Conservation (phyloP, 2,113 vertebrate species). For the Drymodes brunneopygia region DNA sequence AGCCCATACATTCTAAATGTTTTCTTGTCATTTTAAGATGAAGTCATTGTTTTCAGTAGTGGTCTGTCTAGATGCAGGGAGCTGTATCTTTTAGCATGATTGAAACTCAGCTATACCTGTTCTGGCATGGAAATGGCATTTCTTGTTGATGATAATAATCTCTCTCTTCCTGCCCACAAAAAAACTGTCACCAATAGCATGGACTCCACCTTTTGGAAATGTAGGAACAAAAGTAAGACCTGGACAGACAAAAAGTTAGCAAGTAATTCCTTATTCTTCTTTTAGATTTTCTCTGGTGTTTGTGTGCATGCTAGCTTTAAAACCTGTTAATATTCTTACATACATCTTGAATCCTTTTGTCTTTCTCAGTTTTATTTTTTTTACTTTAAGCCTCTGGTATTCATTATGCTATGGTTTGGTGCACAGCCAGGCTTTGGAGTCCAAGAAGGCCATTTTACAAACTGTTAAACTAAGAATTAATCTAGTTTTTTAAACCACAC, state of each 20-base stretch:
- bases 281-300: background rate
- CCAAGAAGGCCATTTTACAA: background rate
- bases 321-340: background rate
- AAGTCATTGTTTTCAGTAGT: background rate
- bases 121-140: background rate
- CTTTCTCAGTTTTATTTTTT: background rate
- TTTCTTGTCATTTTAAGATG: background rate
- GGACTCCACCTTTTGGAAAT: background rate
- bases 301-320: background rate
- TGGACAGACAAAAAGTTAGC: background rate
- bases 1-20: background rate
- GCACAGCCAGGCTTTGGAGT: background rate
- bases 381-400: background rate
- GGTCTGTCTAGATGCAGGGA: background rate
- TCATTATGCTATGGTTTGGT: background rate
- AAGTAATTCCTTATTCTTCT: background rate
- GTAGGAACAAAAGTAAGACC: background rate
- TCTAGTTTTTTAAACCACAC: background rate
- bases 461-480: background rate
- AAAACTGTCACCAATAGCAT: background rate
- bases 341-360: background rate
- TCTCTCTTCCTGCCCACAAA: background rate
- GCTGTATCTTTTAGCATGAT: background rate
- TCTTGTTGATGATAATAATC: background rate
- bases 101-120: background rate